Evolutionary conservation across 2,888 invertebrate genomes (phyloP).

Genomic region (Aplocera efformata): DNA sequence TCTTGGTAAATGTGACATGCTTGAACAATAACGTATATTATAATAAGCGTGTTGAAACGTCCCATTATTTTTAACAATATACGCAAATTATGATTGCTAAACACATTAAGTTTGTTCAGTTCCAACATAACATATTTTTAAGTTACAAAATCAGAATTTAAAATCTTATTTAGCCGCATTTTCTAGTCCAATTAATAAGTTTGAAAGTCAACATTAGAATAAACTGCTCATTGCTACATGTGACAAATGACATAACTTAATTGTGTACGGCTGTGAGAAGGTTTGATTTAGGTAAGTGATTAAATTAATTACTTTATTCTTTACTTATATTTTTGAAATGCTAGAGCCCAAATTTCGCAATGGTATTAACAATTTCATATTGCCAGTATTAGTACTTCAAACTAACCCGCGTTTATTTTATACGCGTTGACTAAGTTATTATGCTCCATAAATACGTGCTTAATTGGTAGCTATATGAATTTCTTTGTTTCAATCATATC

Average conservation of each 20-base stretch:
- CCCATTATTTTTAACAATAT: constrained; percentile 12
- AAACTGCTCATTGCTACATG: constrained; percentile 28
- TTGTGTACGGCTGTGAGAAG: constrained; percentile 44
- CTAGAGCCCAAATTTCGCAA: constrained; percentile 12
- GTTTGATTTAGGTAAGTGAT: constrained; percentile 48
- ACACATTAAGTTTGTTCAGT: constrained; percentile 6
- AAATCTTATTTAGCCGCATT: constrained; percentile 24
- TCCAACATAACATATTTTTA: constrained; percentile 5
- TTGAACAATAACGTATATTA: too few relatives aligned
- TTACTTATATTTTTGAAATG: constrained; percentile 24
- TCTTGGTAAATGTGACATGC: too few relatives aligned
- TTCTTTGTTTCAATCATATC: too few relatives aligned
- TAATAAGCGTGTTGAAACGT: constrained; percentile 19
- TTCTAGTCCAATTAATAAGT: constrained; percentile 32
- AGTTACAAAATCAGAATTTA: constrained; percentile 21
- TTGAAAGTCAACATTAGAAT: constrained; percentile 38
- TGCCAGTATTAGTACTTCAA: not conserved
- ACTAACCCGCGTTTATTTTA: too few relatives aligned
- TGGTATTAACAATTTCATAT: constrained; percentile 15
- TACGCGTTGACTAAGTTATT: too few relatives aligned
- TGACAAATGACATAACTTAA: constrained; percentile 46
- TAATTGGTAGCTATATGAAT: too few relatives aligned
- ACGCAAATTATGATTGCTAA: constrained; percentile 11
- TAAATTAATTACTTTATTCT: constrained; percentile 33
- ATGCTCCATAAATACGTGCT: too few relatives aligned